Evolutionary conservation across 2,113 vertebrate species (phyloP).

Genomic region (Bubo blakistoni): DNA sequence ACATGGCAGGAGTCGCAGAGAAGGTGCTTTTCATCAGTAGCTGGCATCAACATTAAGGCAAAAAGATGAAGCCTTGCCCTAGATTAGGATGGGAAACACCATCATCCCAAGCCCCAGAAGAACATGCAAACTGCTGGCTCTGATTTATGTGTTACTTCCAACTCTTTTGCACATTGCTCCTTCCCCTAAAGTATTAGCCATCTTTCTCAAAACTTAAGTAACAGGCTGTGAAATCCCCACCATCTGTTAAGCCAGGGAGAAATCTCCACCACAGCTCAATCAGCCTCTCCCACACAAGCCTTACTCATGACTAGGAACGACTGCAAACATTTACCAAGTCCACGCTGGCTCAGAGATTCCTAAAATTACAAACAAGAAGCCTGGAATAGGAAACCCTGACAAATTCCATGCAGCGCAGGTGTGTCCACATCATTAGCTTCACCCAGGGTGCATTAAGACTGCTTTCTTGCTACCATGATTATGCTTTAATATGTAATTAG

Average conservation of each 20-base stretch:
- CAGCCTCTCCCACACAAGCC: neutral
- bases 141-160: neutral
- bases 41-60: neutral
- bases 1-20: accelerated
- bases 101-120: neutral
- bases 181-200: neutral
- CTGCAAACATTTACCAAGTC: neutral
- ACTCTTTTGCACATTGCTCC: neutral
- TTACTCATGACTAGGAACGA: neutral
- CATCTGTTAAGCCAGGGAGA: neutral
- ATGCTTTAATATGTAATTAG: constrained; percentile 4
- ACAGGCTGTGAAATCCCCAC: neutral
- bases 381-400: neutral
- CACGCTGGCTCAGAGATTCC: neutral
- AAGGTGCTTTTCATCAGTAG: neutral
- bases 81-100: neutral
- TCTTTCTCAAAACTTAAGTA: neutral
- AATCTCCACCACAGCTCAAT: neutral
- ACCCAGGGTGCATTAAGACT: neutral
- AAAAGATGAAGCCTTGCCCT: neutral
- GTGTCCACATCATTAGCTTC: neutral
- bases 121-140: neutral
- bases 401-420: accelerated
- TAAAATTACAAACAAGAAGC: neutral
- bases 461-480: neutral